Base-by-base conservation (phyloP, 2,888 invertebrate species). In the Polyploca ridens region DNA sequence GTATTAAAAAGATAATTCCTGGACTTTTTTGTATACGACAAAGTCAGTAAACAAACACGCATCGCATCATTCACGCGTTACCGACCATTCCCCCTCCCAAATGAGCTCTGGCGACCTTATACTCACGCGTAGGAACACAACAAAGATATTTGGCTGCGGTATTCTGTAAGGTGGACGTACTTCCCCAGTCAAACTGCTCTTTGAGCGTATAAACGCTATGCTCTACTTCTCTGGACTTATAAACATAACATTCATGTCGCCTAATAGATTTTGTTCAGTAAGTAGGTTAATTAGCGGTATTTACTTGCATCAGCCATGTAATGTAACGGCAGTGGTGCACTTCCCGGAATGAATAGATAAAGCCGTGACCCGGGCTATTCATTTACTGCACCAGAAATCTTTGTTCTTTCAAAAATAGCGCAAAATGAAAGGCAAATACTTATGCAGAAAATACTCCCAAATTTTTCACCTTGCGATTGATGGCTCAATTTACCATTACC, bases 211-310 rank as follows among this genome's bases (percentile, higher is more conserved):
- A 27, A 27, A 27, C 27, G 27, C 27, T 27, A 27, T 27, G 27
- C 27, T 27, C 27, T 27, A 27, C 27, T 2, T 27, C 27, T 27
- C 27, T 27, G 27, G 27, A 27, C 27, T 27, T 38, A 38, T 38
- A 38, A 8, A 38, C 38, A 8, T 3, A 10, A 38, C 7, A 46
- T 46, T 46, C n/a, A 46, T n/a, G 46, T 46, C 1, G 54, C 19
- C 10, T 8, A 54, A 54, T 19, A 54, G 14, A 49, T 16, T 49
- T 60, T 41, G 19, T 60, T 19, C 41, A 10, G 78, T 68, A 78
- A 78, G 71, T 75, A 65, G 78, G 77, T 77, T 78, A 75, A 78
- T 78, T 77, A 73, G 77, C 68, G 71, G 71, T 70, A 69, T 76
- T 75, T 76, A 71, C 74, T 76, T 70, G 69, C 76, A 70, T 73